Percentiles rank a stretch among this genome's conserved stretches.
phyloP scores from a whole-genome alignment of 2,888 invertebrate species.

The Campaea margaritaria region DNA sequence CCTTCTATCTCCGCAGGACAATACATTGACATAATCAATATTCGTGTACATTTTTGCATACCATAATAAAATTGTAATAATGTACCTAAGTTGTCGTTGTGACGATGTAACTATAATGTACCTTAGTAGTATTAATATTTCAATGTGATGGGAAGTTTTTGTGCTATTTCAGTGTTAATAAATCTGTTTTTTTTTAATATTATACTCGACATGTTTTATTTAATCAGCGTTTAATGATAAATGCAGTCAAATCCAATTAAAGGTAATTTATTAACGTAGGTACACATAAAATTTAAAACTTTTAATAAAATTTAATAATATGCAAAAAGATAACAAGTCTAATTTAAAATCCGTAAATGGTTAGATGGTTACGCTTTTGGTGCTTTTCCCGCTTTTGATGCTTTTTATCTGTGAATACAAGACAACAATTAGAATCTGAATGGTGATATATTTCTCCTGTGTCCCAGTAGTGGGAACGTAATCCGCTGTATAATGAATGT shows the following conservation, averaged over 20 bases:
- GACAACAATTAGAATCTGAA: too few species aligned
- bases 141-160: conserved; percentile 74
- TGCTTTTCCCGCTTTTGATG: too few species aligned
- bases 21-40: conserved; percentile 19
- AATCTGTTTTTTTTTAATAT: conserved; percentile 68
- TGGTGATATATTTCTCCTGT: too few species aligned
- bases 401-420: too few species aligned
- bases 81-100: conserved; percentile 62
- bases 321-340: too few species aligned
- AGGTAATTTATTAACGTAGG: too few species aligned
- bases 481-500: neutral
- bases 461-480: too few species aligned
- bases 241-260: neutral
- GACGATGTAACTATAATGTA: conserved; percentile 66
- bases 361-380: too few species aligned
- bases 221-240: neutral
- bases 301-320: too few species aligned
- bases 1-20: conserved; percentile 15
- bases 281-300: too few species aligned
- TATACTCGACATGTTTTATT: conserved; percentile 29
- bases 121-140: conserved; percentile 68
- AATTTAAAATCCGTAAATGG: too few species aligned
- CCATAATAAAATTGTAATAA: conserved; percentile 32
- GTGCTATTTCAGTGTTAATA: conserved; percentile 77
- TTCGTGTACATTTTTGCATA: conserved; percentile 35